Evolutionary conservation across 1,140 invertebrate genomes (phyloP), one percentile per base, ranked within the genome.

Genomic region (Apis mellifera): DNA sequence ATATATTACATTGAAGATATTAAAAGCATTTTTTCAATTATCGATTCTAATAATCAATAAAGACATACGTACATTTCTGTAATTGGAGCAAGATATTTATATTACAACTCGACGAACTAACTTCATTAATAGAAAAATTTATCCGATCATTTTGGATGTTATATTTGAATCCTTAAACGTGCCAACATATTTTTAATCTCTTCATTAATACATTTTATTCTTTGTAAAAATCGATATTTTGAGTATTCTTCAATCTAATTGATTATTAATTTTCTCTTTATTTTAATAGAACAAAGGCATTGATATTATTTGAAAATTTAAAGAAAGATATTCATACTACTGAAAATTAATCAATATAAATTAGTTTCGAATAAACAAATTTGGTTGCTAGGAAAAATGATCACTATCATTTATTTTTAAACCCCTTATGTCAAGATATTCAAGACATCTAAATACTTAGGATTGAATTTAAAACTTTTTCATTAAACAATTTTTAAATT

Each of bases 21-120:
- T 60, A 60, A 78, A 70, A 66, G 17, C 19, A 48, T 60, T 73
- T n/a, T n/a, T 23, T 80, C 59, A 42, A 73, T 3, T 73, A 64
- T 80, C 70, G 54, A 78, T 26, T 57, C 52, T 70, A 15, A 8
- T 50, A 9, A 64, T 64, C 59, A 48, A 75, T 75, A 52, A 64
- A 26, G 21, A 23, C 2, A 15, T 15, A 42, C 7, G 15, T 15
- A 42, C n/a, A 26, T 78, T 52, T 65, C 13, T 75, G 11, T n/a
- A 70, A 78, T 60, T 26, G 55, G 42, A 48, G n/a, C 52, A 59
- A 65, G 23, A 52, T 71, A 59, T 77, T 62, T 74, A 50, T 32
- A 9, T n/a, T 23, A 19, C n/a, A 17, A 12, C 12, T 42, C 32
- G 32, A 19, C 12, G 19, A 66, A 4, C 13, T 26, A 5, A 62